These are phyloP conservation scores for Diabrotica undecimpunctata DNA, from an alignment of 1,140 invertebrate species.

Conservation along the genomic window DNA sequence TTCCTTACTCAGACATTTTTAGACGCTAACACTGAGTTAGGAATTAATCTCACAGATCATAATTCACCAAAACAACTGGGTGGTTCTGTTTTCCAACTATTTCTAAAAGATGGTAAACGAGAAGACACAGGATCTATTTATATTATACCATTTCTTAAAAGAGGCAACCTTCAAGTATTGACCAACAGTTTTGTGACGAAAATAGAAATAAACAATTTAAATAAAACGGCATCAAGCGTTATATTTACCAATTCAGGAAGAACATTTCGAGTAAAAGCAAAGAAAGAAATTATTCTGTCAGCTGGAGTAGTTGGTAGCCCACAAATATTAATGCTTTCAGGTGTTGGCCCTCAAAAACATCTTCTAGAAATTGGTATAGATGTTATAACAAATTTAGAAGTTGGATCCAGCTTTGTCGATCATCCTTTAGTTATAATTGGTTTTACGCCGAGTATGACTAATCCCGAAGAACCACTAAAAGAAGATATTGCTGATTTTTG, in stretches of 20 bases:
- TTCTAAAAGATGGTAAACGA: constrained; percentile 50
- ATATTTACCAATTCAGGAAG: constrained; percentile 49
- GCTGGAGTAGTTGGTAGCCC: constrained; percentile 73
- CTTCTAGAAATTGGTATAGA: constrained; percentile 61
- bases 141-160: constrained; percentile 49
- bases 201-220: constrained; percentile 55
- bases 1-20: constrained; percentile 50
- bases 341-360: constrained; percentile 69
- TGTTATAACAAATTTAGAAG: constrained; percentile 63
- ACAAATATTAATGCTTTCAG: constrained; percentile 78
- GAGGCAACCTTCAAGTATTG: constrained; percentile 54
- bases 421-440: constrained; percentile 13
- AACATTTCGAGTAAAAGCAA: constrained; percentile 45
- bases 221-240: constrained; percentile 59
- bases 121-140: constrained; percentile 58
- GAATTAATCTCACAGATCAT: constrained; percentile 54
- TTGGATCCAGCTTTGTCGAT: constrained; percentile 62
- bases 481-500: constrained; percentile 25
- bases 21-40: constrained; percentile 53
- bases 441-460: not conserved
- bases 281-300: constrained; percentile 69
- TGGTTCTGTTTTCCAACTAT: constrained; percentile 48
- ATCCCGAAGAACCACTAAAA: constrained; percentile 24
- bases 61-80: constrained; percentile 47
- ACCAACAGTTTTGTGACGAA: constrained; percentile 48